These are phyloP conservation scores for Scopus umbretta DNA, from an alignment of 2,113 vertebrate genomes.

Conservation along the genomic window DNA sequence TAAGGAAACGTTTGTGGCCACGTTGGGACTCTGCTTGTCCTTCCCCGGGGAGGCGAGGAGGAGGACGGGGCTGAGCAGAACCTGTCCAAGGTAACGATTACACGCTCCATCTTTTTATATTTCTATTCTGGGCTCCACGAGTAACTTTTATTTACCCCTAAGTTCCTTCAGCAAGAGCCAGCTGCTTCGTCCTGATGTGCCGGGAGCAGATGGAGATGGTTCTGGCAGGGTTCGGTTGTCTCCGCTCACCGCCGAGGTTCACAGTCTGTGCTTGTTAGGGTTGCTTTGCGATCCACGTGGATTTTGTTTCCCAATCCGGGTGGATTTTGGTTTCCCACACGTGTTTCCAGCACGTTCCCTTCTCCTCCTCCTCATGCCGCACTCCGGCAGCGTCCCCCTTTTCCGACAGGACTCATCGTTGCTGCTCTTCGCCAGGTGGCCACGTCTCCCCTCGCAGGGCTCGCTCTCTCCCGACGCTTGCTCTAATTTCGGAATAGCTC, in stretches of 20 bases:
- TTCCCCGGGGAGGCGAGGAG: background rate
- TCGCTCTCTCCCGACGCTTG: background rate
- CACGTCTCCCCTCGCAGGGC: accelerated
- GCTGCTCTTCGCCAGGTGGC: background rate
- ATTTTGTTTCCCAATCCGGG: accelerated
- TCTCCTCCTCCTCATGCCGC: accelerated
- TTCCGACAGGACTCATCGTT: accelerated
- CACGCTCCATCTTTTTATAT: accelerated
- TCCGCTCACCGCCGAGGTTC: background rate
- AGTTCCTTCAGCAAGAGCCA: background rate
- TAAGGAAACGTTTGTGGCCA: background rate
- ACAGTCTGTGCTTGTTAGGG: accelerated
- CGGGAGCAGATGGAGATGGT: accelerated
- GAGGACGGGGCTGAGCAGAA: background rate
- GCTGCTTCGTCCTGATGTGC: background rate
- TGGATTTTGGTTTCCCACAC: background rate
- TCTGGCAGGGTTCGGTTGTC: accelerated
- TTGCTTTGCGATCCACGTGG: background rate
- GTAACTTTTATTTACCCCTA: accelerated
- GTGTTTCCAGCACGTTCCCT: background rate
- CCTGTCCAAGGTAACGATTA: accelerated
- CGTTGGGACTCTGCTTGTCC: background rate
- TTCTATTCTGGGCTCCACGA: background rate
- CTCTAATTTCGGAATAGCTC: background rate
- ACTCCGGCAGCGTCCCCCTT: background rate